Evolutionary conservation across 2,888 invertebrate genomes (phyloP).

Genomic region (Oligia fasciuncula): DNA sequence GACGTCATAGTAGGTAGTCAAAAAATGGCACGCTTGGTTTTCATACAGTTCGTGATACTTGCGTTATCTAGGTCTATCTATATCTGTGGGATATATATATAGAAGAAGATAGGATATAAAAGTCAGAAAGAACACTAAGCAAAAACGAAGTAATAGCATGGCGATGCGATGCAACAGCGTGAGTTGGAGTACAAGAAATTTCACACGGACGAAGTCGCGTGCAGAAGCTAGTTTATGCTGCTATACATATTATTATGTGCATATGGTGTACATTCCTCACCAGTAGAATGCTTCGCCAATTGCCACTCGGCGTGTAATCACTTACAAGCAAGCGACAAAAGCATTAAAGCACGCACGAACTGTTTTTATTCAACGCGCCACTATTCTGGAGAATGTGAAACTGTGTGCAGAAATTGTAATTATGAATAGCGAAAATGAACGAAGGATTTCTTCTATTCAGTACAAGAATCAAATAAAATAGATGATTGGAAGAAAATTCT

Average conservation of each 20-base stretch:
- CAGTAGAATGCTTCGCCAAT: constrained; percentile 39
- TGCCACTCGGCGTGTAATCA: constrained; percentile 64
- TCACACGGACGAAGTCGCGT: too few species aligned
- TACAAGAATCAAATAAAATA: not conserved
- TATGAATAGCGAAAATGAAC: not conserved
- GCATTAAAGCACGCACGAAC: constrained; percentile 70
- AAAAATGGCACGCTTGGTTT: too few species aligned
- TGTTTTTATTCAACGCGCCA: constrained; percentile 63
- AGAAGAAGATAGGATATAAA: too few species aligned
- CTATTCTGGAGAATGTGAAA: constrained; percentile 60
- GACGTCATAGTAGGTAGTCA: too few species aligned
- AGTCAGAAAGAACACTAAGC: too few species aligned
- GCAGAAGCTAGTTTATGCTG: too few species aligned
- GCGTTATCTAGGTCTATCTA: too few species aligned
- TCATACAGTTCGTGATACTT: too few species aligned
- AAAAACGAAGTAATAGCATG: too few species aligned
- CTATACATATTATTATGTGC: not conserved
- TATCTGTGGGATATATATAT: too few species aligned
- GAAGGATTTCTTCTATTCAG: not conserved
- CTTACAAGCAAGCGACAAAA: constrained; percentile 70
- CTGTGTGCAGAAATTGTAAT: not conserved
- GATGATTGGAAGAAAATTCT: not conserved
- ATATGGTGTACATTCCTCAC: constrained; percentile 37
- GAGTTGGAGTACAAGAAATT: too few species aligned
- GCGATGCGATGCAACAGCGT: too few species aligned